Conservation (phyloP, 2,797 vertebrate species). For the Cynodonichthys magdalenae region DNA sequence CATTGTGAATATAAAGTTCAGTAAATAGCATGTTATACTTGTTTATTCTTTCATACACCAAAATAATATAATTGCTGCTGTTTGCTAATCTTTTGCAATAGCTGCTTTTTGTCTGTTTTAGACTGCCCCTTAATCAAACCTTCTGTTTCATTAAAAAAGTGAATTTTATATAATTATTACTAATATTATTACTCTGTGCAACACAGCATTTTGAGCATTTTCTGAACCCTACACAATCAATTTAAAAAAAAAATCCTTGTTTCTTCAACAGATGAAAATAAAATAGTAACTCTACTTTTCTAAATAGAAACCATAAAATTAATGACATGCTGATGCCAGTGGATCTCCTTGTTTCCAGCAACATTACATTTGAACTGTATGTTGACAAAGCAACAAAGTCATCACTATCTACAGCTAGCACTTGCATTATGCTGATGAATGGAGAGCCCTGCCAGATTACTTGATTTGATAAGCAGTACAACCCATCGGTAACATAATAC, state of each 20-base stretch:
- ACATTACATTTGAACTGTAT: slow-evolving; percentile 62
- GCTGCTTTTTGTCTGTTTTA: too few species aligned
- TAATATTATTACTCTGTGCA: slow-evolving; percentile 17
- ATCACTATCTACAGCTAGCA: slow-evolving; percentile 71
- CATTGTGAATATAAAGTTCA: too few species aligned
- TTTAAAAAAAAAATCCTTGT: not conserved
- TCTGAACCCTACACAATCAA: slow-evolving; percentile 14
- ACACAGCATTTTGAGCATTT: slow-evolving; percentile 21
- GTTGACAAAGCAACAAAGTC: slow-evolving; percentile 75
- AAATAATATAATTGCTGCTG: too few species aligned
- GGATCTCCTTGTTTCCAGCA: slow-evolving; percentile 48
- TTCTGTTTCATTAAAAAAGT: too few species aligned
- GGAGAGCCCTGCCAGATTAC: slow-evolving; percentile 82
- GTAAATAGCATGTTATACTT: too few species aligned
- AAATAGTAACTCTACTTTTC: slow-evolving; percentile 30
- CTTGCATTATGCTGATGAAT: slow-evolving; percentile 84
- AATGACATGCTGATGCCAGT: slow-evolving; percentile 45
- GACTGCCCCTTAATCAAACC: too few species aligned
- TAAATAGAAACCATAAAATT: slow-evolving; percentile 53
- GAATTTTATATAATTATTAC: too few species aligned
- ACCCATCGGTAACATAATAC: slow-evolving; percentile 85
- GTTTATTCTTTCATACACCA: too few species aligned
- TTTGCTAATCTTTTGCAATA: too few species aligned
- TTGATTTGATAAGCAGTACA: slow-evolving; percentile 88
- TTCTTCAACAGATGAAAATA: slow-evolving; percentile 24